These are phyloP conservation scores for Bradypus variegatus DNA, from an alignment of 2,797 vertebrate genomes.

Conservation along the genomic window DNA sequence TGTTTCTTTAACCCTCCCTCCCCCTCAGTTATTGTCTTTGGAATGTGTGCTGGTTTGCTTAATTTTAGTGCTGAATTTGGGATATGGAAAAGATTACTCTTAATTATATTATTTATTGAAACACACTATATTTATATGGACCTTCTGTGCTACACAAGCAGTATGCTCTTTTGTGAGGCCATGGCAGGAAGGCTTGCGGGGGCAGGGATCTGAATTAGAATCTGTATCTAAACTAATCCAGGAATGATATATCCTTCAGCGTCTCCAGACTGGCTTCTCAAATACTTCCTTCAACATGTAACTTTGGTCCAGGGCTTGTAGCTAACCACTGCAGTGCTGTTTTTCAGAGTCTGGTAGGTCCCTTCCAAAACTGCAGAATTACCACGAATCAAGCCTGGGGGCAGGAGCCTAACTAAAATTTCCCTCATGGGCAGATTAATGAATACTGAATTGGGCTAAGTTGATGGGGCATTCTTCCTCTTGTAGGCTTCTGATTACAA, in stretches of 20 bases:
- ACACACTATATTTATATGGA: slow-evolving; percentile 55
- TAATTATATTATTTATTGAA: slow-evolving; percentile 67
- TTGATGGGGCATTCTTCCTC: slow-evolving; percentile 21
- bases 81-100: slow-evolving; percentile 66
- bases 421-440: neutral
- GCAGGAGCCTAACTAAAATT: neutral
- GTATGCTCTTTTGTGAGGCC: slow-evolving; percentile 16
- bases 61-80: slow-evolving; percentile 58
- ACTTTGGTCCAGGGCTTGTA: neutral
- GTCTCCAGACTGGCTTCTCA: neutral
- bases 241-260: neutral
- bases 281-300: neutral
- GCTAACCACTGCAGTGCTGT: neutral
- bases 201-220: neutral
- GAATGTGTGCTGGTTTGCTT: slow-evolving; percentile 62
- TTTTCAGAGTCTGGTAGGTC: neutral
- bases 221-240: neutral
- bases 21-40: slow-evolving; percentile 56
- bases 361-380: neutral
- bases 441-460: neutral
- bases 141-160: slow-evolving; percentile 52
- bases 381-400: neutral
- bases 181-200: neutral
- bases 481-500: neutral
- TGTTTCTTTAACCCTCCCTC: slow-evolving; percentile 41